Evolutionary conservation across 1,140 invertebrate species (phyloP).

Genomic region (Cydia splendana): DNA sequence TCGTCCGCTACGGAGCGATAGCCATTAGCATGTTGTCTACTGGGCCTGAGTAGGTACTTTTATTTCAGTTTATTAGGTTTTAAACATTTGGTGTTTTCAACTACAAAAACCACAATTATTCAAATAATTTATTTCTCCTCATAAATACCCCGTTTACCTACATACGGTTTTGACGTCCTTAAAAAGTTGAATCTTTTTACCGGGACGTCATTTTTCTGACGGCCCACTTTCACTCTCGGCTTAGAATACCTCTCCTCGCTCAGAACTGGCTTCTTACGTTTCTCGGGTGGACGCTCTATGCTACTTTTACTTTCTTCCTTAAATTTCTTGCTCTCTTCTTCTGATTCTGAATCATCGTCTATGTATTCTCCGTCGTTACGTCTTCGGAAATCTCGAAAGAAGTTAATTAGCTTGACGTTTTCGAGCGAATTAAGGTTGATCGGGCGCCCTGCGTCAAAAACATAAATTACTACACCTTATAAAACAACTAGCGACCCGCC

Average conservation of each 20-base stretch:
- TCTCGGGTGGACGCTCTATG: background rate
- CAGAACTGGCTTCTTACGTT: background rate
- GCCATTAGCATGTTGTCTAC: too few species aligned
- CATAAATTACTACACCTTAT: background rate
- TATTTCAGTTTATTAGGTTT: too few species aligned
- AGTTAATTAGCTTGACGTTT: background rate
- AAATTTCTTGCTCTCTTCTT: background rate
- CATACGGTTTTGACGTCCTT: background rate
- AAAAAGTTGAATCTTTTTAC: background rate
- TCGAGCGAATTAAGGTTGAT: background rate
- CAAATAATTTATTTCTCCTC: background rate
- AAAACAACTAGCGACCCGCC: too few species aligned
- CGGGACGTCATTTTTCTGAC: background rate
- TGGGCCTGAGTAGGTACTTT: too few species aligned
- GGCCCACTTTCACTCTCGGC: background rate
- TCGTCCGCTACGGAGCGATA: too few species aligned
- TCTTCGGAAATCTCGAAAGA: background rate
- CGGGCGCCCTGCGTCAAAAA: background rate
- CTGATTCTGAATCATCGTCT: background rate
- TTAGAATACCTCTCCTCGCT: background rate
- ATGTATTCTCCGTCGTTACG: background rate
- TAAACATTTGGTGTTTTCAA: background rate
- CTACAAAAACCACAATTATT: background rate
- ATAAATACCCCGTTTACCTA: background rate
- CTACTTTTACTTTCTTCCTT: slow-evolving; percentile 6